Conservation (phyloP, 2,113 vertebrate genomes). For the Seriola dumerili region DNA sequence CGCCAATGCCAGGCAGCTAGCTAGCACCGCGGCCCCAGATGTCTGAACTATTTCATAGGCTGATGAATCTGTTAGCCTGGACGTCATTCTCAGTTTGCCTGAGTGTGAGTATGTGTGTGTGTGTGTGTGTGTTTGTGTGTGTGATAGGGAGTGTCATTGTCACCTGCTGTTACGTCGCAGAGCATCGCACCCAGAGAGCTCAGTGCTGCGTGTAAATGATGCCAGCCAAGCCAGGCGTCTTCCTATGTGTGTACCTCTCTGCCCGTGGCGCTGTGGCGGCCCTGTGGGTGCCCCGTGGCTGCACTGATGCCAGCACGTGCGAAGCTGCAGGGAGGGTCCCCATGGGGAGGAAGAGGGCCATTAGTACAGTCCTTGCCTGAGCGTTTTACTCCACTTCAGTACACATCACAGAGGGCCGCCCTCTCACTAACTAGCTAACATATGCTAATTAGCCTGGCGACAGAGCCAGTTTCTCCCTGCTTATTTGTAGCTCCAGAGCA, state of each 20-base stretch:
- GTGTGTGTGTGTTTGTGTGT: conserved; percentile 1
- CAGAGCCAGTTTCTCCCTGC: conserved; percentile 65
- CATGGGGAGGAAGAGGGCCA: conserved; percentile 80
- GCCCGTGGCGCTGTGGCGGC: conserved; percentile 44
- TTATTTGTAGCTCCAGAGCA: conserved; percentile 67
- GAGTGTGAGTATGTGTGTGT: not conserved
- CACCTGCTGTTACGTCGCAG: conserved; percentile 44
- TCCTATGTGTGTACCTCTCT: conserved; percentile 36
- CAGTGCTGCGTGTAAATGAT: conserved; percentile 29
- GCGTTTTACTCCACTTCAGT: conserved; percentile 81
- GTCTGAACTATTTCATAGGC: conserved; percentile 72
- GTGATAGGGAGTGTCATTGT: conserved; percentile 55
- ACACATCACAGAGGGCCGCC: conserved; percentile 79
- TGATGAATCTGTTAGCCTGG: conserved; percentile 67
- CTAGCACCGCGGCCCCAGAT: conserved; percentile 51
- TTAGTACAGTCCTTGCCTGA: conserved; percentile 81
- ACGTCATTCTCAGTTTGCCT: conserved; percentile 46
- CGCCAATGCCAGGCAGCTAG: conserved; percentile 49
- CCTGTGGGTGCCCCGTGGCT: conserved; percentile 68
- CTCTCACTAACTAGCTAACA: conserved; percentile 78
- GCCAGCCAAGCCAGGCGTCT: conserved; percentile 17
- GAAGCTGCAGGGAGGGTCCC: conserved; percentile 67
- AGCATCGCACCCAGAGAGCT: conserved; percentile 45
- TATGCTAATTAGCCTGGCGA: conserved; percentile 82
- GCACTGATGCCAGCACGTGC: conserved; percentile 76